Conservation (phyloP, 2,888 invertebrate genomes). For the Endotricha flammealis region DNA sequence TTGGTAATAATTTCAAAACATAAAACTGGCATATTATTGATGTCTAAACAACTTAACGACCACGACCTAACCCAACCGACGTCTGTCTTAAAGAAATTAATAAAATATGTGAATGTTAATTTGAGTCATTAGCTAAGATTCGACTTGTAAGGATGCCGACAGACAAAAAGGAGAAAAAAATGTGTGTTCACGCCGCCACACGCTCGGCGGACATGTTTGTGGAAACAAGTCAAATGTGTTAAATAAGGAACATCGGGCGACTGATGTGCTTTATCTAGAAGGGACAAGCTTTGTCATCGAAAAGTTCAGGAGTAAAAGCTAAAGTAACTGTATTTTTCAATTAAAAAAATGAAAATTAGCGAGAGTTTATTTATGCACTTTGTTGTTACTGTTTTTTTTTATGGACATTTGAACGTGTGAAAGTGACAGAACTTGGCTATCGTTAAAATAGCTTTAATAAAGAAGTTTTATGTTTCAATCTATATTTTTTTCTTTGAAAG, state of each 20-base stretch:
- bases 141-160: conserved; percentile 58
- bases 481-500: no score
- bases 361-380: no score
- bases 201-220: conserved; percentile 55
- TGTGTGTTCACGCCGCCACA: conserved; percentile 63
- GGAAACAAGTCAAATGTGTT: conserved; percentile 71
- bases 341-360: no score
- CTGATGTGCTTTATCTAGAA: conserved; percentile 29
- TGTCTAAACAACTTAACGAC: conserved; percentile 54
- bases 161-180: conserved; percentile 49
- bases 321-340: no score
- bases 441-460: no score
- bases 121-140: conserved; percentile 69
- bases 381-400: no score
- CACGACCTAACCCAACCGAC: conserved; percentile 45
- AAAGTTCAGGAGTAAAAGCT: no score
- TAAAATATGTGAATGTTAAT: conserved; percentile 70
- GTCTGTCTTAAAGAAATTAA: conserved; percentile 55
- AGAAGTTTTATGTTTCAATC: no score
- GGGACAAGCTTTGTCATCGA: no score
- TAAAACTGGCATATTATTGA: conserved; percentile 19
- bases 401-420: no score
- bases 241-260: conserved; percentile 49
- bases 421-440: no score
- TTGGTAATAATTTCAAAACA: conserved; percentile 4